Evolutionary conservation across 2,113 vertebrate genomes (phyloP), one percentile per base, ranked within the genome.

Genomic region (Chauna torquata): DNA sequence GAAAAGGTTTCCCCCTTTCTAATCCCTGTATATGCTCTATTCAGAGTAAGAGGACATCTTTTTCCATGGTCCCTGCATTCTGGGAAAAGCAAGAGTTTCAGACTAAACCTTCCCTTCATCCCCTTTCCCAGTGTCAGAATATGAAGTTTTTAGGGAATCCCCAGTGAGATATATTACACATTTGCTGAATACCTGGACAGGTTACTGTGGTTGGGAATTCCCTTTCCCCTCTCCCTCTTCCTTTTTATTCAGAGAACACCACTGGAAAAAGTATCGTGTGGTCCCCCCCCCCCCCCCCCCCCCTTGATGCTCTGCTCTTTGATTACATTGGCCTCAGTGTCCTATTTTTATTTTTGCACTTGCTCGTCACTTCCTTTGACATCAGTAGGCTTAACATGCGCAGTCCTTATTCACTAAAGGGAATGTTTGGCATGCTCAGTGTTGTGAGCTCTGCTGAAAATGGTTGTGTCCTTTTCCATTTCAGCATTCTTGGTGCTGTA

Each of bases 111-210:
- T 34, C 4, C 11, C 19, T 14, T 68, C 61, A 40, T 69, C 27
- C 17, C 3, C 9, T 75, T 90, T 79, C 62, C 6, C 2, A 40
- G 6, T 16, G 16, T 61, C 30, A 81, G 44, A 65, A 82, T 36
- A 49, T 5, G 7, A 54, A 12, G 17, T 19, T 71, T 71, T 40
- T 3, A 38, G 10, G 55, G 23, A 92, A 80, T 15, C n/a, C 19
- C 62, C 7, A 13, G 10, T 62, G 44, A 61, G 9, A 40, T 17
- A 15, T 9, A 16, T 40, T 34, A 8, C 6, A 15, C 0, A 0
- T 10, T 50, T 3, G 27, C 32, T 47, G 22, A 75, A 20, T 38
- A 71, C 4, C 6, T 54, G 23, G 30, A 9, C 8, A 45, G 7
- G 14, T 66, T 93, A 18, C 16, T 94, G 22, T 61, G 32, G 9